phyloP scores from a whole-genome alignment of 2,113 vertebrate genomes.

The Choloepus hoffmanni region DNA sequence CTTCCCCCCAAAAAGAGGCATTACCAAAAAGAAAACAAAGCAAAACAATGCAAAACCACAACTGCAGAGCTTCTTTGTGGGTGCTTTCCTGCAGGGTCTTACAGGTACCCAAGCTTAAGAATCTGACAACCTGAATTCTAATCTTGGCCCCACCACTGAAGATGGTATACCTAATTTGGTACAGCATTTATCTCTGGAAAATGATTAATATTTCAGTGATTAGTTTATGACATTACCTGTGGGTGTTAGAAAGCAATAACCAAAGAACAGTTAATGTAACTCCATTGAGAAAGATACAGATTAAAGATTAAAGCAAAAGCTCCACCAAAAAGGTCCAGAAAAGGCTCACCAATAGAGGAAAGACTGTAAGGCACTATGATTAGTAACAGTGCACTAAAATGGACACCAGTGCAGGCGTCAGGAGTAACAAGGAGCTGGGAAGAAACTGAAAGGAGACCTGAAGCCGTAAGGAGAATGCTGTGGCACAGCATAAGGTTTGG shows the following conservation, averaged over 20 bases:
- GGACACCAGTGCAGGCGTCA: not conserved
- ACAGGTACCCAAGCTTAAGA: not conserved
- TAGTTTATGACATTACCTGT: not conserved
- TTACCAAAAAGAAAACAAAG: not conserved
- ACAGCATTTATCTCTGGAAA: not conserved
- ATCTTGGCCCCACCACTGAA: not conserved
- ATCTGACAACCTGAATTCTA: not conserved
- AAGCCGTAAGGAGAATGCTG: not conserved
- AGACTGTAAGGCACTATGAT: not conserved
- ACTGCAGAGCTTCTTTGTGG: not conserved
- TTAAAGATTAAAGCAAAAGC: not conserved
- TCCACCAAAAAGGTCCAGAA: not conserved
- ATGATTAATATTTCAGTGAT: not conserved
- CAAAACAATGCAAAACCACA: not conserved
- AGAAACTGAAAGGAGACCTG: not conserved
- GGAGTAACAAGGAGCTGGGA: not conserved
- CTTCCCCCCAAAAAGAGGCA: not conserved
- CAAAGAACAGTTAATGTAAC: not conserved
- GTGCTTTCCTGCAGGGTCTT: not conserved
- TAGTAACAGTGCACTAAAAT: not conserved
- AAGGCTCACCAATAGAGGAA: not conserved
- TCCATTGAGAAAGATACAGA: not conserved
- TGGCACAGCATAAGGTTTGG: rapidly evolving
- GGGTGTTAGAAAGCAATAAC: not conserved
- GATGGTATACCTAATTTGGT: not conserved